A percentile compares a stretch with the other conserved stretches of the same genome.
phyloP scores from a whole-genome alignment of 2,888 invertebrate genomes.

The Stenolophus ochropezus region DNA sequence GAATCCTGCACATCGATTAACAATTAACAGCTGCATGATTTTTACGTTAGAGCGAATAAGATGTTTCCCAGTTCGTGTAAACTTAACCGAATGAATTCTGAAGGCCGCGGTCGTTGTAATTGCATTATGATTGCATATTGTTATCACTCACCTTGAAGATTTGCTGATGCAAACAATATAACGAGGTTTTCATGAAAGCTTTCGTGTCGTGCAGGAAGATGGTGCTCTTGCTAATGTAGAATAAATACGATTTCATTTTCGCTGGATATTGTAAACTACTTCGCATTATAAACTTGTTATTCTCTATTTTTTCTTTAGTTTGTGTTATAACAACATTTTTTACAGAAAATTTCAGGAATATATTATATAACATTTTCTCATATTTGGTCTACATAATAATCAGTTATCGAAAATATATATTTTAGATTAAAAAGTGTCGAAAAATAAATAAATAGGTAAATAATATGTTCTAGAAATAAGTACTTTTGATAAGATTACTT shows the following conservation, averaged over 20 bases:
- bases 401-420: too few species aligned
- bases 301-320: too few species aligned
- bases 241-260: background rate
- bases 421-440: too few species aligned
- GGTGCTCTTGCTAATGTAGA: background rate
- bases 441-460: too few species aligned
- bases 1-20: background rate
- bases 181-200: background rate
- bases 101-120: background rate
- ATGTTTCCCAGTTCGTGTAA: background rate
- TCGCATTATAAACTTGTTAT: background rate
- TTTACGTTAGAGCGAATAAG: background rate
- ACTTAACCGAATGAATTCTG: background rate
- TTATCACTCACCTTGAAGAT: conserved; percentile 33
- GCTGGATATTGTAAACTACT: background rate
- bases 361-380: too few species aligned
- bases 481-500: too few species aligned
- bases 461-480: too few species aligned
- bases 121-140: conserved; percentile 24
- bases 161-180: conserved; percentile 13
- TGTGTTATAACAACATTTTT: too few species aligned
- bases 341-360: too few species aligned
- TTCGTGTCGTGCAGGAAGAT: background rate
- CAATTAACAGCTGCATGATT: conserved; percentile 7
- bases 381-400: too few species aligned